phyloP scores from a whole-genome alignment of 2,113 vertebrate species.

The Okapia johnstoni region DNA sequence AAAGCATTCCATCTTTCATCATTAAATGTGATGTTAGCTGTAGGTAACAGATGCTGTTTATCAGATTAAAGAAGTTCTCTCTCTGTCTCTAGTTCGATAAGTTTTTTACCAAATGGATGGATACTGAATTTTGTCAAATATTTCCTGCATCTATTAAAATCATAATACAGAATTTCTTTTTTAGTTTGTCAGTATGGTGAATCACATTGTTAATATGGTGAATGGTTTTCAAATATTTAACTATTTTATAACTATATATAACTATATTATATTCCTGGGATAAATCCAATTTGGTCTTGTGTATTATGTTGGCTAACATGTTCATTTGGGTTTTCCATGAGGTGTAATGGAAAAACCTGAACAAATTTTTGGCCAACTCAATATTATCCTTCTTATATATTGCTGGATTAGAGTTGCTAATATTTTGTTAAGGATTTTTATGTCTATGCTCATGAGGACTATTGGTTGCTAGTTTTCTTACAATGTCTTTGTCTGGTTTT shows the following conservation, averaged over 20 bases:
- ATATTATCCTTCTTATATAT: background rate
- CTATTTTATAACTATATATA: background rate
- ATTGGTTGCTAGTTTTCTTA: background rate
- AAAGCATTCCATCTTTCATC: background rate
- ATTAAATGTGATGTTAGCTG: background rate
- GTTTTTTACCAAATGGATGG: background rate
- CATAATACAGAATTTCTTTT: background rate
- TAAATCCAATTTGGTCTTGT: background rate
- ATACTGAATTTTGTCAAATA: background rate
- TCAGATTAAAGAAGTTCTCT: background rate
- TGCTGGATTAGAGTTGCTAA: background rate
- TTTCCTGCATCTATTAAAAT: background rate
- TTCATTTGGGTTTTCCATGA: background rate
- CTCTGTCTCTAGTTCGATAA: background rate
- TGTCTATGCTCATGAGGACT: background rate
- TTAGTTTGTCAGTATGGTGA: background rate
- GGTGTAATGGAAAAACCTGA: background rate
- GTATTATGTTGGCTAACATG: background rate
- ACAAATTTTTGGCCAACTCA: background rate
- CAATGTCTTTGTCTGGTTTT: background rate
- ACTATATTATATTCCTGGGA: background rate
- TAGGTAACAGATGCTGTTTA: background rate
- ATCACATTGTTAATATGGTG: background rate
- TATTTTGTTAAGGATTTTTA: background rate
- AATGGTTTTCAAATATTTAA: background rate